These are phyloP conservation scores for Andrena camellia DNA, from an alignment of 2,888 invertebrate species.

Conservation along the genomic window DNA sequence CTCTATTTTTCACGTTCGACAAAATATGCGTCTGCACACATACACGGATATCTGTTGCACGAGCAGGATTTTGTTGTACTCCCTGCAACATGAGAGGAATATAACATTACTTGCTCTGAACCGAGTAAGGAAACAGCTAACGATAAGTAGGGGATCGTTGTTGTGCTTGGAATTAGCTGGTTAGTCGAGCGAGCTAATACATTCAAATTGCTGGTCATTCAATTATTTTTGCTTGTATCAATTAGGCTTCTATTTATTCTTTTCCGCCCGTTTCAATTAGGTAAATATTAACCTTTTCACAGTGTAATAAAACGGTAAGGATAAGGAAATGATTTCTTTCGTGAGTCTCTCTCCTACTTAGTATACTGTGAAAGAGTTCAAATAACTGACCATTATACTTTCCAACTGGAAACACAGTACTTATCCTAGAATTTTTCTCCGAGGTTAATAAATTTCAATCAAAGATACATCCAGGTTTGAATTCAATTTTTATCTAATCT, in stretches of 20 bases:
- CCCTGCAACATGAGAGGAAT: conserved; percentile 24
- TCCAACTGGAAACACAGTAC: no score
- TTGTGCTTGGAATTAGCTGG: conserved; percentile 33
- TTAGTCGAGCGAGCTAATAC: conserved; percentile 41
- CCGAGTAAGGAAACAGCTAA: conserved; percentile 21
- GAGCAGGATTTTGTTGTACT: conserved; percentile 25
- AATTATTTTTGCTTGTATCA: conserved; percentile 26
- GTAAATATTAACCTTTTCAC: not conserved
- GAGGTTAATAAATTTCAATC: no score
- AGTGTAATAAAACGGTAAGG: no score
- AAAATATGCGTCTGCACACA: not conserved
- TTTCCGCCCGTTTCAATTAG: conserved; percentile 15
- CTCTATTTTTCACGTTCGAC: not conserved
- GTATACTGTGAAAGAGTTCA: no score
- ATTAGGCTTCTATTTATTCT: not conserved
- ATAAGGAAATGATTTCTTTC: no score
- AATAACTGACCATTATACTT: no score
- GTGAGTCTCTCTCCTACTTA: no score
- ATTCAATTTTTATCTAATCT: no score
- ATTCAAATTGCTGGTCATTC: conserved; percentile 27
- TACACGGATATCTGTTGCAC: not conserved
- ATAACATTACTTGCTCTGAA: conserved; percentile 29
- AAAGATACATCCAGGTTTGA: no score
- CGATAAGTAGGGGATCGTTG: conserved; percentile 9
- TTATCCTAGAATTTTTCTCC: no score